Base-by-base conservation (phyloP, 2,797 vertebrate species). In the Silurus aristotelis region DNA sequence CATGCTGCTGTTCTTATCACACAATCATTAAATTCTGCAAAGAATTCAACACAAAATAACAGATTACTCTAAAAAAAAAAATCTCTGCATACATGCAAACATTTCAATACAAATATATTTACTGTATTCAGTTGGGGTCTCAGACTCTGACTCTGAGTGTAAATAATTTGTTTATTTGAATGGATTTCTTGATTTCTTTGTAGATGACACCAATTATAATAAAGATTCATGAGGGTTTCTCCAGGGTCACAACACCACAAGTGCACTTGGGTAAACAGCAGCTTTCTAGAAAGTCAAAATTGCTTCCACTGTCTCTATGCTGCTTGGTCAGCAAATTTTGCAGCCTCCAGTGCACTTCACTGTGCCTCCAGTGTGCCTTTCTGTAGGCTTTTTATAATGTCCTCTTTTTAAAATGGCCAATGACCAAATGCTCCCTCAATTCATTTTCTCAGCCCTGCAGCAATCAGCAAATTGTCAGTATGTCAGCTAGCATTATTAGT, bases 401-500 rank as follows among this genome's bases (percentile, higher is more conserved):
- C 91, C 88, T 90, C 90, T 92, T 31, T 67, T 13, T 31, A 67
- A 92, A 93, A 92, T 90, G 91, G 90, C 90, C 84, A 31, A 46
- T 66, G 67, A 83, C 82, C 61, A 63, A 83, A n/a, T 86, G 48
- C 83, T 87, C 86, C 83, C 25, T 89, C 75, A 55, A 77, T 84
- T 87, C 81, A 43, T 80, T 46, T 73, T 46, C 0, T 25, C 79
- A 86, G 86, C 91, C 91, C 92, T 84, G 52, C 87, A 91, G 93
- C 91, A 93, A 92, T 94, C 92, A 90, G 90, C 89, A 60, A 89
- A 90, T 93, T 93, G 93, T 93, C 92, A 90, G 90, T 90, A 92
- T 91, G 93, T 95, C 95, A 93, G 90, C 89, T 88, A 90, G 91
- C 91, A 93, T 96, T 93, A 94, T 88, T 71, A 86, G 89, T 92